These are phyloP conservation scores for Menura novaehollandiae DNA, from an alignment of 2,113 vertebrate genomes.

Conservation along the genomic window DNA sequence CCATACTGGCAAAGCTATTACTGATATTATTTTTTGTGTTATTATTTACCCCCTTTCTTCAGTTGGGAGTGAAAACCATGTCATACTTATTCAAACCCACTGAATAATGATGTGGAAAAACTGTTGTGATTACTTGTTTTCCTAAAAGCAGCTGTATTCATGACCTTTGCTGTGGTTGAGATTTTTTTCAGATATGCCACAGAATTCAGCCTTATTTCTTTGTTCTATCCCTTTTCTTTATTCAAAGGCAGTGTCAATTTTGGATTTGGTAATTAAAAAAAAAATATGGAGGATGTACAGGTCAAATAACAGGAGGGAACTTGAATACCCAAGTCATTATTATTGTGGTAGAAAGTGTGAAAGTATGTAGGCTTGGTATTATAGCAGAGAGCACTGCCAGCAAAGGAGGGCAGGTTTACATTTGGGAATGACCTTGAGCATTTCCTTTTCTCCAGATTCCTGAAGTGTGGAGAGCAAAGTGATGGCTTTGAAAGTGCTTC, in stretches of 20 bases:
- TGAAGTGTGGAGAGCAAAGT: neutral
- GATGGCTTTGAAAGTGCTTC: neutral
- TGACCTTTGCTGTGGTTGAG: neutral
- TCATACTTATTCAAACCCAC: neutral
- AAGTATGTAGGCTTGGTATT: neutral
- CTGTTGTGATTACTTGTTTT: neutral
- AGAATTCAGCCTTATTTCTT: neutral
- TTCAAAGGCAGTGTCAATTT: neutral
- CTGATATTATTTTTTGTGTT: neutral
- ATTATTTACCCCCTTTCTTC: neutral
- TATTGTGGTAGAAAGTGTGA: neutral
- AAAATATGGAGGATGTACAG: neutral
- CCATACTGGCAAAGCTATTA: neutral
- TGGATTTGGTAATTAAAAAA: neutral
- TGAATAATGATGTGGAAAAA: neutral
- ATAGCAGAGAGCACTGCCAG: neutral
- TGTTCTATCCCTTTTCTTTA: neutral
- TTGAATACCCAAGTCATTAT: neutral
- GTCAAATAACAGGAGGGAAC: neutral
- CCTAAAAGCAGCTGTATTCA: neutral
- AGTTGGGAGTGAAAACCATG: neutral
- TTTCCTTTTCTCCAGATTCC: neutral
- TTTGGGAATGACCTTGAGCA: slow-evolving; percentile 6
- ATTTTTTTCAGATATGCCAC: neutral
- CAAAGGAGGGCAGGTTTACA: neutral